Conservation (phyloP, 1,140 invertebrate species). For the Conopomorpha cramerella region DNA sequence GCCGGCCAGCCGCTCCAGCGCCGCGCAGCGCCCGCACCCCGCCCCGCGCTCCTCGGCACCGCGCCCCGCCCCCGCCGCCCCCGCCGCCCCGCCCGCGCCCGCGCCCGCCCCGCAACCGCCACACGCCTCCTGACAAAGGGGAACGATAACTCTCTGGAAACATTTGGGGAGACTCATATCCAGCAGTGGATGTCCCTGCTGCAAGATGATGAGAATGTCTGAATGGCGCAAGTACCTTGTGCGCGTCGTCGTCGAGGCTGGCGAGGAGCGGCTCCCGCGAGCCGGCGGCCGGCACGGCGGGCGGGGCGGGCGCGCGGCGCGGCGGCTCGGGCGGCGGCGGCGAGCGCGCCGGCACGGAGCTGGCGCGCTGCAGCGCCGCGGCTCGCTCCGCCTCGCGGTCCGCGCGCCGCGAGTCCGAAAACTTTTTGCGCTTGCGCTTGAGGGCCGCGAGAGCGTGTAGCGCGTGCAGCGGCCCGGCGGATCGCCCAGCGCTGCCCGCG, state of each 20-base stretch:
- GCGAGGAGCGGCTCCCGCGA: conserved; percentile 39
- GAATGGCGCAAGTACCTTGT: conserved; percentile 15
- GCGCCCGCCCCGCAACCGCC: conserved; percentile 3
- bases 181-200: no score
- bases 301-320: conserved; percentile 7
- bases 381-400: conserved; percentile 21
- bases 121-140: conserved; percentile 23
- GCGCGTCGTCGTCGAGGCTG: conserved; percentile 38
- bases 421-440: conserved; percentile 78
- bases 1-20: conserved; percentile 36
- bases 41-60: conserved; percentile 1
- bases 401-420: conserved; percentile 74
- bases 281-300: conserved; percentile 21
- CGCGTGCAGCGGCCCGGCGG: conserved; percentile 23
- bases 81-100: conserved; percentile 4
- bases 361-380: conserved; percentile 32
- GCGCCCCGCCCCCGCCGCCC: conserved; percentile 8
- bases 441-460: conserved; percentile 69
- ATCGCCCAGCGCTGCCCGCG: conserved; percentile 7
- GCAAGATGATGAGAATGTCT: conserved; percentile 1
- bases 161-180: no score
- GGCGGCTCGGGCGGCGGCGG: conserved; percentile 5
- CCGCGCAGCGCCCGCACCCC: conserved; percentile 27
- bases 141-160: no score
- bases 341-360: conserved; percentile 29